A percentile compares a stretch with the other conserved stretches of the same genome.
These are phyloP conservation scores for Loxodonta africana DNA, from an alignment of 2,113 vertebrate species.

Conservation along the genomic window DNA sequence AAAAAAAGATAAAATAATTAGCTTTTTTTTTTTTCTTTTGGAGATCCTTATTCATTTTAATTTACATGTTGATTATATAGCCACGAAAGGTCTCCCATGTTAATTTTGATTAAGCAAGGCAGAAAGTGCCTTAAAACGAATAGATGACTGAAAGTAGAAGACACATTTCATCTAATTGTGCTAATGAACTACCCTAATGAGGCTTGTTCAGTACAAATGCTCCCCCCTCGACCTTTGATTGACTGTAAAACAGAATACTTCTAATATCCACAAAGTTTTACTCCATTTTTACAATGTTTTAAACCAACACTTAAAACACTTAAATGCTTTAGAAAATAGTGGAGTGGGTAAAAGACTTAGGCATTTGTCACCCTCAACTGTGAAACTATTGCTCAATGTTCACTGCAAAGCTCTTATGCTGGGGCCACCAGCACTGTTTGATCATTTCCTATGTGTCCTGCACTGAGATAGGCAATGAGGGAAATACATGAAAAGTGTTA, in stretches of 20 bases:
- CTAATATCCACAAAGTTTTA: slow-evolving; percentile 68
- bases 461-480: background rate
- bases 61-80: slow-evolving; percentile 82
- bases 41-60: slow-evolving; percentile 81
- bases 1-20: slow-evolving; percentile 80
- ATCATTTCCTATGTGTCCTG: background rate
- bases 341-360: slow-evolving; percentile 51
- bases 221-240: slow-evolving; percentile 80
- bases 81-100: slow-evolving; percentile 67
- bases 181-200: slow-evolving; percentile 84
- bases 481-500: background rate
- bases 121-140: slow-evolving; percentile 81
- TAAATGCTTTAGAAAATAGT: slow-evolving; percentile 76
- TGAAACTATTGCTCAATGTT: background rate
- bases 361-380: background rate
- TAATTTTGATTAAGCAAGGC: slow-evolving; percentile 84
- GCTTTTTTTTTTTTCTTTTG: slow-evolving; percentile 60
- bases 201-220: slow-evolving; percentile 81
- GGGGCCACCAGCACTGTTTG: background rate
- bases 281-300: slow-evolving; percentile 54
- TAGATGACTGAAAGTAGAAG: slow-evolving; percentile 76
- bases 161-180: slow-evolving; percentile 77
- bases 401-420: background rate
- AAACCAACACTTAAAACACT: slow-evolving; percentile 43
- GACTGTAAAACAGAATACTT: slow-evolving; percentile 68